phyloP scores from a whole-genome alignment of 2,888 invertebrate species.

The Himalopsyche kuldschensis region DNA sequence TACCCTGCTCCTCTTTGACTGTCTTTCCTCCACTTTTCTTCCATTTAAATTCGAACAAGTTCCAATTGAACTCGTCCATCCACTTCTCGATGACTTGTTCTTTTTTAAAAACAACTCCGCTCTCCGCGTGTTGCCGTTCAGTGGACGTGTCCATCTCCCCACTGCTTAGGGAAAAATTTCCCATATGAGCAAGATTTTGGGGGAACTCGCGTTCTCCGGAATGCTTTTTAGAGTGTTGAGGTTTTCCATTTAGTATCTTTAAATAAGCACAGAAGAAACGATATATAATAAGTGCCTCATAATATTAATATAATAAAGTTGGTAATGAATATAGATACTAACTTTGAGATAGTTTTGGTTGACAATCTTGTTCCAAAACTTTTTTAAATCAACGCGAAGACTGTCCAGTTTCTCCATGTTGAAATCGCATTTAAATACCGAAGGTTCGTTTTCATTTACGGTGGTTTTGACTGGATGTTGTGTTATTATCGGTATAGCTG shows the following conservation, averaged over 20 bases:
- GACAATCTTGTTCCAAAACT: conserved; percentile 35
- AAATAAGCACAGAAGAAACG: not conserved
- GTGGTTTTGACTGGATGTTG: conserved; percentile 60
- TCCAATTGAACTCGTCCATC: conserved; percentile 31
- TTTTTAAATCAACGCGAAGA: conserved; percentile 16
- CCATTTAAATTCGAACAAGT: conserved; percentile 33
- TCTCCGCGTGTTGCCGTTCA: not conserved
- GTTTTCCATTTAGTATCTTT: conserved; percentile 42
- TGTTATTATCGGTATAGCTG: conserved; percentile 63
- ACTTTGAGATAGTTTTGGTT: conserved; percentile 8
- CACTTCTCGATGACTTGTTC: conserved; percentile 32
- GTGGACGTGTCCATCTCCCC: not conserved
- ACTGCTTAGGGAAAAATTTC: conserved; percentile 4
- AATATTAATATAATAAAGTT: not conserved
- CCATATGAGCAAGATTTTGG: conserved; percentile 4
- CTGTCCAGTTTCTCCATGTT: conserved; percentile 46
- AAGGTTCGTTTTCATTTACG: conserved; percentile 68
- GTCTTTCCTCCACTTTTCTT: conserved; percentile 30
- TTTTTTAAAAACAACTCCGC: conserved; percentile 13
- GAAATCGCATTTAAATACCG: conserved; percentile 67
- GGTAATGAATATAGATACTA: not conserved
- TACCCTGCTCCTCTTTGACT: conserved; percentile 32
- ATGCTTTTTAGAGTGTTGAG: conserved; percentile 45
- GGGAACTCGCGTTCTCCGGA: conserved; percentile 26
- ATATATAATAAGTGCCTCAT: not conserved